Evolutionary conservation across 1,140 invertebrate genomes (phyloP), one percentile per base, ranked within the genome.

Genomic region (Pinna nobilis): DNA sequence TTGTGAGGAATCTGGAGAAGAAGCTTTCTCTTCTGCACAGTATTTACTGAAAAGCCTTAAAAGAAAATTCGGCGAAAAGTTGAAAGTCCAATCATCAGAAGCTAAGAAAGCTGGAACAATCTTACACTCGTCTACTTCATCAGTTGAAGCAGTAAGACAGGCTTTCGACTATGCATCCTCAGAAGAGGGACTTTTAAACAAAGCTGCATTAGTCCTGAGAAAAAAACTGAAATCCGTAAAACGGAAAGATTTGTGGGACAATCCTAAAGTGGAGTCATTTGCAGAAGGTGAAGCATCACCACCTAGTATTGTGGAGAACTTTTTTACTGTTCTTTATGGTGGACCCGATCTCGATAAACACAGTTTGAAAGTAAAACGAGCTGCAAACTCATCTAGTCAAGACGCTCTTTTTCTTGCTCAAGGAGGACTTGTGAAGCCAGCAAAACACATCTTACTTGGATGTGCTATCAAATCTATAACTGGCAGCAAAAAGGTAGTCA

Each of bases 131-230:
- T 18, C 39, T 9, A 44, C 39, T 7, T 9, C 39, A 44, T 44
- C 39, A 44, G 39, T 9, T 44, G 39, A 50, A 72, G 49, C 70
- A 63, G 4, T 47, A 39, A 4, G 70, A 72, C 18, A 60, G 47
- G 32, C 59, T 64, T 25, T 50, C 60, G 39, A 60, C 60, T 39
- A 72, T 72, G 7, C 51, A 63, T 1, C 59, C 47, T 41, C 63
- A 59, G 32, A 60, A 59, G 25, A 59, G 64, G 51, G 49, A 47
- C n/a, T 15, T 65, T 1, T 15, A 57, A 5, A 23, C 59, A 25
- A 65, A 32, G 41, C 70, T 50, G n/a, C 61, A 60, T 72, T 41
- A 55, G 70, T 18, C 28, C 32, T 33, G 6, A 3, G 9, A 18
- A 44, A 44, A 44, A 7, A 44, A 44, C 18, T 44, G 39, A 44